phyloP scores from a whole-genome alignment of 2,797 vertebrate genomes.

The Danio choprae region DNA sequence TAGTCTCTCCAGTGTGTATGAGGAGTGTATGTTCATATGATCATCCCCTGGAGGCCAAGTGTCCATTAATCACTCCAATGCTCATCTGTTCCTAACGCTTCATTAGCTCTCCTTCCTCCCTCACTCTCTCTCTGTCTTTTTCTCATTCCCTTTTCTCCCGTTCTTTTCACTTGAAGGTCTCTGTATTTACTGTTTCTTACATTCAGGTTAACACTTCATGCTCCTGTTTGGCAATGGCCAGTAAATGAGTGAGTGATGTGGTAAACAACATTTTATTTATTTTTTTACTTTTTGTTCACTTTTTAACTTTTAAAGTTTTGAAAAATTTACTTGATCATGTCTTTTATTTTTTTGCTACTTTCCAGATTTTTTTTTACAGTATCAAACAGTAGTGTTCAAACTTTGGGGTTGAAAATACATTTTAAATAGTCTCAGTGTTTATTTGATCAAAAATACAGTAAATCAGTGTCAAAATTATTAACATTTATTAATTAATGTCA shows the following conservation, averaged over 20 bases:
- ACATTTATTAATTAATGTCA: not conserved
- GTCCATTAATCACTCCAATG: slow-evolving; percentile 54
- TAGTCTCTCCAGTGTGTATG: slow-evolving; percentile 38
- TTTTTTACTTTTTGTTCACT: not conserved
- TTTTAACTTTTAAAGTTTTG: no score
- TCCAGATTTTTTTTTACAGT: not conserved
- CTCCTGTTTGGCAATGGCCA: slow-evolving; percentile 47
- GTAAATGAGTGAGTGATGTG: slow-evolving; percentile 47
- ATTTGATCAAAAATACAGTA: not conserved
- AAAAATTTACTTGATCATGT: no score
- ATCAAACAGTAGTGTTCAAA: not conserved
- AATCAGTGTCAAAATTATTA: not conserved
- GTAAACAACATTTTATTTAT: no score
- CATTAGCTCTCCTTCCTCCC: slow-evolving; percentile 32
- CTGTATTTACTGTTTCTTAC: slow-evolving; percentile 42
- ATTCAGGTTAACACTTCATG: slow-evolving; percentile 45
- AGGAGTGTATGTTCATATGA: slow-evolving; percentile 54
- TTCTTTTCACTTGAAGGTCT: slow-evolving; percentile 27
- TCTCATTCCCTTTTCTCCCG: not conserved
- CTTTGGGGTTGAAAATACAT: not conserved
- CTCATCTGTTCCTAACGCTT: slow-evolving; percentile 47
- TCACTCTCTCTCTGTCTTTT: slow-evolving; percentile 10
- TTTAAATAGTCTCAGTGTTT: no score
- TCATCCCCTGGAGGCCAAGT: slow-evolving; percentile 46
- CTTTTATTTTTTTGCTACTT: not conserved